Percentiles rank a stretch among this genome's conserved stretches.
phyloP scores from a whole-genome alignment of 2,113 vertebrate genomes.

The Heterotis niloticus region DNA sequence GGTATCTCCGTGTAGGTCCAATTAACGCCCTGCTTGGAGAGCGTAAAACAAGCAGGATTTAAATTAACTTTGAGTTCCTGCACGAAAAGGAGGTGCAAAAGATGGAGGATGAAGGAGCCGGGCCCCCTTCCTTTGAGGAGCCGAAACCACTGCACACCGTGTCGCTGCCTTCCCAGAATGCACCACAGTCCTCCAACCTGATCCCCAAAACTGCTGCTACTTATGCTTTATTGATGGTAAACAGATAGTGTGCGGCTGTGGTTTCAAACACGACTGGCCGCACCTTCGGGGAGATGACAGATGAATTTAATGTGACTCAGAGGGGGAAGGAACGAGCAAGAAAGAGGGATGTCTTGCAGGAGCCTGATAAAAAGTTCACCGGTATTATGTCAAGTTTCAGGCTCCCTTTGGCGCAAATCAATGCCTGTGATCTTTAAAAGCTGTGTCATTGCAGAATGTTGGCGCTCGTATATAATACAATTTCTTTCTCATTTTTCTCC shows the following conservation, averaged over 20 bases:
- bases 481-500: not conserved
- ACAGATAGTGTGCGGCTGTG: not conserved
- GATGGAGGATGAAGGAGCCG: too few relatives aligned
- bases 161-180: too few relatives aligned
- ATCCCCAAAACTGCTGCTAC: too few relatives aligned
- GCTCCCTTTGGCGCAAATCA: constrained; percentile 54
- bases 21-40: not conserved
- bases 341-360: constrained; percentile 32
- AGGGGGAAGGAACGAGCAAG: constrained; percentile 33
- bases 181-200: too few relatives aligned
- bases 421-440: constrained; percentile 36
- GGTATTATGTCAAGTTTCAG: constrained; percentile 61
- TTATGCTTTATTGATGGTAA: not conserved
- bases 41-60: too few relatives aligned
- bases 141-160: too few relatives aligned
- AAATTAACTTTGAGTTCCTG: too few relatives aligned
- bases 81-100: not conserved
- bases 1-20: not conserved
- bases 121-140: too few relatives aligned
- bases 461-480: too few relatives aligned
- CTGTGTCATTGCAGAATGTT: constrained; percentile 41
- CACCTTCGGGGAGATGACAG: not conserved
- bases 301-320: constrained; percentile 25
- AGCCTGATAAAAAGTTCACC: not conserved
- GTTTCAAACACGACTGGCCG: not conserved